Conservation (phyloP, 2,888 invertebrate genomes). For the Griposia aprilina region DNA sequence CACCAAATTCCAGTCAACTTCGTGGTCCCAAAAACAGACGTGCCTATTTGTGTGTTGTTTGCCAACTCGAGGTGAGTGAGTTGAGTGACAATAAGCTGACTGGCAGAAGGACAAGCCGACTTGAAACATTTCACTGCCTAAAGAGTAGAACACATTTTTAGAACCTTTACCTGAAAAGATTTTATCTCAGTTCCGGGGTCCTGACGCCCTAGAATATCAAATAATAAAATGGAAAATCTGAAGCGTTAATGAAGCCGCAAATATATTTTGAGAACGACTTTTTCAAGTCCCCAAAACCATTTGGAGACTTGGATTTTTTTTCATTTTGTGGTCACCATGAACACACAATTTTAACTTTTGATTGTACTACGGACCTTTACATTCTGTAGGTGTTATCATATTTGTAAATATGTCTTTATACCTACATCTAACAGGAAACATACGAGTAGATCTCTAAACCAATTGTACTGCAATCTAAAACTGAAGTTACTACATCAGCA, state of each 20-base stretch:
- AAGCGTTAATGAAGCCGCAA: neutral
- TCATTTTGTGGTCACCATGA: neutral
- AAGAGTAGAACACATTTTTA: slow-evolving; percentile 4
- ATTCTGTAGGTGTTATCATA: neutral
- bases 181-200: slow-evolving; percentile 19
- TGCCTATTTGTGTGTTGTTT: neutral
- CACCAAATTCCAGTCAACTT: neutral
- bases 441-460: neutral
- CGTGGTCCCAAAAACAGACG: neutral
- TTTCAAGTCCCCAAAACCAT: neutral
- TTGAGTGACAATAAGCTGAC: slow-evolving; percentile 48
- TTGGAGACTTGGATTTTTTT: neutral
- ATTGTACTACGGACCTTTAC: neutral
- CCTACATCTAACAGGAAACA: neutral
- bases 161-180: neutral
- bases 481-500: slow-evolving; percentile 23
- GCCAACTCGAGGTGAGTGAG: slow-evolving; percentile 7
- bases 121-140: slow-evolving; percentile 10
- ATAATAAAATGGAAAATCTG: slow-evolving; percentile 3
- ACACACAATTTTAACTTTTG: neutral
- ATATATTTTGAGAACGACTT: neutral
- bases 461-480: slow-evolving; percentile 17
- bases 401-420: neutral
- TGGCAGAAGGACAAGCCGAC: slow-evolving; percentile 14
- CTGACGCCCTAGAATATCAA: neutral